Evolutionary conservation across 2,888 invertebrate genomes (phyloP).

Genomic region (Magallana nippona): DNA sequence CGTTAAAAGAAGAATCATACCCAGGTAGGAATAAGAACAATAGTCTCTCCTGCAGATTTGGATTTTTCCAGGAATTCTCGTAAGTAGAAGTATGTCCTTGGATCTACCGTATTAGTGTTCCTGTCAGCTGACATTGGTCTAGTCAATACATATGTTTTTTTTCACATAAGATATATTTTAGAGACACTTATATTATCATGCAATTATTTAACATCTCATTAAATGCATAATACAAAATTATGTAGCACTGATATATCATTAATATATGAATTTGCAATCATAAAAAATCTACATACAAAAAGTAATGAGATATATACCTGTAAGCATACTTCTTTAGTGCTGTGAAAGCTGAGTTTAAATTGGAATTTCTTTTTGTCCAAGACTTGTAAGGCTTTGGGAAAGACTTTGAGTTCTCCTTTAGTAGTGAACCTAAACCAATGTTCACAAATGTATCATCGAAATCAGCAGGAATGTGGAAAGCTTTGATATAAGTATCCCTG

Average conservation of each 20-base stretch:
- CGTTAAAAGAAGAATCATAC: slow-evolving; percentile 53
- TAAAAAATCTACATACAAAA: no score
- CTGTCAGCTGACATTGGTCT: slow-evolving; percentile 63
- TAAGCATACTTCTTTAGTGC: slow-evolving; percentile 73
- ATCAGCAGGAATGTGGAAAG: slow-evolving; percentile 74
- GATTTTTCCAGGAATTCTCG: slow-evolving; percentile 69
- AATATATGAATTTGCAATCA: no score
- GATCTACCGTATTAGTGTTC: slow-evolving; percentile 68
- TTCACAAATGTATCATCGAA: slow-evolving; percentile 77
- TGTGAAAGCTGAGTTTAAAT: slow-evolving; percentile 69
- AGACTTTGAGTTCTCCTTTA: slow-evolving; percentile 60
- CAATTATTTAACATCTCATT: background rate
- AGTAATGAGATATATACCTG: slow-evolving; percentile 38
- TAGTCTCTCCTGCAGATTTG: slow-evolving; percentile 55
- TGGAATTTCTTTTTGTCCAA: slow-evolving; percentile 69
- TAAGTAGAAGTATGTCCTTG: slow-evolving; percentile 71
- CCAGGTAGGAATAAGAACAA: slow-evolving; percentile 74
- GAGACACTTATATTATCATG: background rate
- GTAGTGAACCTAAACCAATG: slow-evolving; percentile 70
- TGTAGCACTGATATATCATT: no score
- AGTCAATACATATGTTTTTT: no score
- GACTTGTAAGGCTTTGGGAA: slow-evolving; percentile 63
- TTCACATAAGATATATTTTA: background rate
- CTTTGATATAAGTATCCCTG: slow-evolving; percentile 57
- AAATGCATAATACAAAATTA: no score